phyloP scores from a whole-genome alignment of 2,113 vertebrate species.

The Saccopteryx leptura region DNA sequence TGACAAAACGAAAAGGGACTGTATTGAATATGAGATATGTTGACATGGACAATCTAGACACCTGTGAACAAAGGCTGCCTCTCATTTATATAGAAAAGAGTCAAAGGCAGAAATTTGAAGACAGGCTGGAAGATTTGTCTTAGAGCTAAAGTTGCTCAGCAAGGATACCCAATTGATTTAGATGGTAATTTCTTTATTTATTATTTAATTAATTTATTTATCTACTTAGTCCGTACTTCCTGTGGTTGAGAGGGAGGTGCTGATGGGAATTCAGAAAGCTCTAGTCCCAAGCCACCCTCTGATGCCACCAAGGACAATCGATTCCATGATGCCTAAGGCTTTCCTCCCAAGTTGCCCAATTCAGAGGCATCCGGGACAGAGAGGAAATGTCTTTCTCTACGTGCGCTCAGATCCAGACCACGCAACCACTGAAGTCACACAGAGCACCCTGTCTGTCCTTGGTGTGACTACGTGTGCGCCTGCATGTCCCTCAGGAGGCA shows the following conservation, averaged over 20 bases:
- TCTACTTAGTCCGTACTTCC: background rate
- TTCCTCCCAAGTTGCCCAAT: background rate
- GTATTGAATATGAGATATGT: background rate
- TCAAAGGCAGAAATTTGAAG: background rate
- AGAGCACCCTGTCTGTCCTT: fast-evolving
- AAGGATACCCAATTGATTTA: background rate
- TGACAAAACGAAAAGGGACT: background rate
- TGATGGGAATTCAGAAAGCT: background rate
- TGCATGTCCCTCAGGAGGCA: too few species aligned
- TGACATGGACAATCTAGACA: background rate
- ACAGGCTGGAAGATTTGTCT: background rate
- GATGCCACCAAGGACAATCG: background rate
- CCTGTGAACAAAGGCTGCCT: background rate
- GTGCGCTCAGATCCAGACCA: background rate
- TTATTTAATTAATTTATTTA: background rate
- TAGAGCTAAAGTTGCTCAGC: background rate
- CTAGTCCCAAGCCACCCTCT: background rate
- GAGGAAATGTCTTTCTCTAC: background rate
- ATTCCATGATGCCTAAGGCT: background rate
- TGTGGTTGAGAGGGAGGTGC: background rate
- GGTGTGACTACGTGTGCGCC: too few species aligned
- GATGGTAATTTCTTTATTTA: background rate
- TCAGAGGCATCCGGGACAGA: background rate
- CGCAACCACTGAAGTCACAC: fast-evolving
- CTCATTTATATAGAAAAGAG: background rate